Conservation (phyloP, 2,888 invertebrate genomes). For the Anodontia alba region DNA sequence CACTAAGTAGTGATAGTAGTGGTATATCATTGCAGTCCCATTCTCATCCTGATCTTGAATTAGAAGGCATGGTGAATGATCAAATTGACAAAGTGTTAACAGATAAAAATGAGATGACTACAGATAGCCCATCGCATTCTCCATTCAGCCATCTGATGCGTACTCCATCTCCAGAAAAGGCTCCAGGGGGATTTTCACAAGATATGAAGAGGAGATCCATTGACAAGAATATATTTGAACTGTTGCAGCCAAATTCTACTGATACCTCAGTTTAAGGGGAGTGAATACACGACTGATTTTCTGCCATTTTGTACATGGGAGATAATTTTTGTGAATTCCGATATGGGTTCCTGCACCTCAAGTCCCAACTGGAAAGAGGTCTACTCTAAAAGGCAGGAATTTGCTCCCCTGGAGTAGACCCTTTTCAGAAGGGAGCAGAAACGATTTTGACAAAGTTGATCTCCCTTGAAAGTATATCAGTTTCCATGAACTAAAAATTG, state of each 20-base stretch:
- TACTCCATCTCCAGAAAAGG: background rate
- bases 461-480: too few species aligned
- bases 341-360: too few species aligned
- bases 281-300: too few species aligned
- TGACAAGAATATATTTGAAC: conserved; percentile 59
- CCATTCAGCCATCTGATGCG: background rate
- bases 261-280: background rate
- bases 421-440: too few species aligned
- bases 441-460: too few species aligned
- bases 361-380: too few species aligned
- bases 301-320: too few species aligned
- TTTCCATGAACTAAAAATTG: too few species aligned
- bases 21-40: background rate
- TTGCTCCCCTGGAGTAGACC: too few species aligned
- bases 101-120: background rate
- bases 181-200: background rate
- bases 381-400: too few species aligned
- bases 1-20: background rate
- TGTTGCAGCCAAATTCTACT: conserved; percentile 45
- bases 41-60: background rate
- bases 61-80: background rate
- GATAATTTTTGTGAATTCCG: too few species aligned
- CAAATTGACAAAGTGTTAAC: background rate
- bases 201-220: conserved; percentile 27
- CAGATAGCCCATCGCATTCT: background rate